Base-by-base conservation (phyloP, 2,888 invertebrate species). In the Cheilosia urbana region DNA sequence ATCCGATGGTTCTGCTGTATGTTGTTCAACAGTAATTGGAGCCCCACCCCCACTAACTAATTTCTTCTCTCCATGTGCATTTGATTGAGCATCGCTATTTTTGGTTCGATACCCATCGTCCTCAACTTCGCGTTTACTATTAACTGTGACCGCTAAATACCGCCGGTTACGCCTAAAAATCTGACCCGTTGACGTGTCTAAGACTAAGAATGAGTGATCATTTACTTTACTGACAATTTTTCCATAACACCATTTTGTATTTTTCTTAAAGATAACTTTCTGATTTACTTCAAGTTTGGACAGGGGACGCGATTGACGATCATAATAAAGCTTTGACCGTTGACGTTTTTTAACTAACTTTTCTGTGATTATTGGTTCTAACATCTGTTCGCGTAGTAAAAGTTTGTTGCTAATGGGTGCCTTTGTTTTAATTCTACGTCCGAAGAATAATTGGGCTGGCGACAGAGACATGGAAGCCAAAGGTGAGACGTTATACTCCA, bases 171-270 rank as follows among this genome's bases (percentile, higher is more conserved):
- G 53, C 17, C 53, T 68, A 15, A 68, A 68, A 4, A 68, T 68
- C 68, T 55, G 65, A 30, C 68, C 68, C 19, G 15, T 55, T 65
- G 51, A 51, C 4, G 34, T 51, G 49, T 51, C 49, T 49, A 45
- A 24, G 42, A 45, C 45, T 42, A 65, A 65, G 47, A 65, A 65
- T 15, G 34, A 49, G 34, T 49, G 63, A n/a, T 45, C 62, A 21
- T 65, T 65, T 17, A 49, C 49, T 49, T 53, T 15, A 53, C 68
- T 53, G 53, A 55, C 68, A 40, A 68, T 40, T 55, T n/a, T 68
- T 53, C 53, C 30, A 53, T 68, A 55, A 68, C 53, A 55, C 55
- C 68, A 53, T 68, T 53, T 53, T 21, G 53, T 55, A 68, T 68
- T 68, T 19, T 53, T 68, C 27, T 55, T 42, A 53, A 68, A 68